Evolutionary conservation across 2,113 vertebrate genomes (phyloP).

Genomic region (Muntiacus reevesi): DNA sequence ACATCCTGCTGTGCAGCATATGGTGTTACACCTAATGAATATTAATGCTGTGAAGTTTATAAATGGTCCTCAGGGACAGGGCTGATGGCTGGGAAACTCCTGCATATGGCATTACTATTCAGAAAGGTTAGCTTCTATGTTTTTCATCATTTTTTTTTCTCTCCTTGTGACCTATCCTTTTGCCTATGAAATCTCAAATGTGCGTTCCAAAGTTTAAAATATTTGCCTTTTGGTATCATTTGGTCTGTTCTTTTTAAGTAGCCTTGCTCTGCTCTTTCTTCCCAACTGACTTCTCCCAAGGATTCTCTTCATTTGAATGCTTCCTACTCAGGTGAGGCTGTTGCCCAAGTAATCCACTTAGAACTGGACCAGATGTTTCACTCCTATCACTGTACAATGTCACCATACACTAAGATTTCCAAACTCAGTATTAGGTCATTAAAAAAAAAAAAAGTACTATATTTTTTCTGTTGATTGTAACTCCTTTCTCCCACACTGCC

Average conservation of each 20-base stretch:
- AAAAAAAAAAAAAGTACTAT: not conserved
- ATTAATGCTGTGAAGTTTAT: slow-evolving; percentile 81
- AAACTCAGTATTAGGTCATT: not conserved
- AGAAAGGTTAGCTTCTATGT: slow-evolving; percentile 68
- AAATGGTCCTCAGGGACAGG: slow-evolving; percentile 80
- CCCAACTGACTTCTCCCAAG: not conserved
- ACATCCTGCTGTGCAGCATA: slow-evolving; percentile 85
- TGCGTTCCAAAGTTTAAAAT: slow-evolving; percentile 16
- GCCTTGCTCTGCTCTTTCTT: not conserved
- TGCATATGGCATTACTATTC: slow-evolving; percentile 79
- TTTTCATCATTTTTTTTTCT: slow-evolving; percentile 68
- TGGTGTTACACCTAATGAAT: slow-evolving; percentile 85
- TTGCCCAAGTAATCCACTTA: not conserved
- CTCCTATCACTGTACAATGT: not conserved
- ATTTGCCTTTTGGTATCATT: not conserved
- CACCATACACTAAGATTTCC: not conserved
- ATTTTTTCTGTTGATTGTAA: not conserved
- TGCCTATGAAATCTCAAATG: slow-evolving; percentile 36
- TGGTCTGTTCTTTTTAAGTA: not conserved
- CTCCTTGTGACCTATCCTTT: slow-evolving; percentile 50
- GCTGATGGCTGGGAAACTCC: slow-evolving; percentile 80
- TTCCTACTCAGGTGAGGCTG: slow-evolving; percentile 39
- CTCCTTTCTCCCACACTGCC: not conserved
- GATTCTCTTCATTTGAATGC: not conserved
- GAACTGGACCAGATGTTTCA: slow-evolving; percentile 4